Evolutionary conservation across 1,140 invertebrate genomes (phyloP).

Genomic region (Archivesica marissinica): DNA sequence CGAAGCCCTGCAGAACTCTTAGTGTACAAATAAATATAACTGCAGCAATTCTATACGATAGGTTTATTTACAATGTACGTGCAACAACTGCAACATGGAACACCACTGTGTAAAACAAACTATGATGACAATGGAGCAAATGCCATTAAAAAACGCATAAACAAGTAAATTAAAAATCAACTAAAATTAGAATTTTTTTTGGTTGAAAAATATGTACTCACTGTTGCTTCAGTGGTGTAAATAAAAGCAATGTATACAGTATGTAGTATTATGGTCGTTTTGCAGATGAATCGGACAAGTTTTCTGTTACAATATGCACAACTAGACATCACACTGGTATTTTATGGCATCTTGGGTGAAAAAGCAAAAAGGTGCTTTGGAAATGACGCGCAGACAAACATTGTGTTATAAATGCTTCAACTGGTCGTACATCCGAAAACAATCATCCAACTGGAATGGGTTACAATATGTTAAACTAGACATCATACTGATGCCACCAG

Average conservation of each 20-base stretch:
- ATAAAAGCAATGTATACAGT: not conserved
- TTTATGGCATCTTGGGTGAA: too few species aligned
- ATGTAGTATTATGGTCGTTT: not conserved
- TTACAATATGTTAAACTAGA: too few species aligned
- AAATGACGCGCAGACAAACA: too few species aligned
- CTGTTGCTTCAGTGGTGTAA: not conserved
- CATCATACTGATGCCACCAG: too few species aligned
- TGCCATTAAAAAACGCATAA: not conserved
- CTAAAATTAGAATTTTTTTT: not conserved
- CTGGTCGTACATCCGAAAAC: too few species aligned
- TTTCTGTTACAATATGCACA: too few species aligned
- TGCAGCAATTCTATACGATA: not conserved
- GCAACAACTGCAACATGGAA: not conserved
- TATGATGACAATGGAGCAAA: not conserved
- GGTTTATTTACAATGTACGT: constrained; percentile 22
- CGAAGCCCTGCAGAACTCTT: too few species aligned
- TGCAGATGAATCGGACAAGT: not conserved
- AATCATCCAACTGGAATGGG: too few species aligned
- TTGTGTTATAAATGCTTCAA: too few species aligned
- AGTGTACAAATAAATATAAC: too few species aligned
- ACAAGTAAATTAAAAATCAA: not conserved
- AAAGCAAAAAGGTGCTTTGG: too few species aligned
- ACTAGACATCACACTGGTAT: too few species aligned
- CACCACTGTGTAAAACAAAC: constrained; percentile 2
- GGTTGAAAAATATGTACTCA: not conserved